Evolutionary conservation across 2,113 vertebrate species (phyloP).

Genomic region (Chaenogobius annularis): DNA sequence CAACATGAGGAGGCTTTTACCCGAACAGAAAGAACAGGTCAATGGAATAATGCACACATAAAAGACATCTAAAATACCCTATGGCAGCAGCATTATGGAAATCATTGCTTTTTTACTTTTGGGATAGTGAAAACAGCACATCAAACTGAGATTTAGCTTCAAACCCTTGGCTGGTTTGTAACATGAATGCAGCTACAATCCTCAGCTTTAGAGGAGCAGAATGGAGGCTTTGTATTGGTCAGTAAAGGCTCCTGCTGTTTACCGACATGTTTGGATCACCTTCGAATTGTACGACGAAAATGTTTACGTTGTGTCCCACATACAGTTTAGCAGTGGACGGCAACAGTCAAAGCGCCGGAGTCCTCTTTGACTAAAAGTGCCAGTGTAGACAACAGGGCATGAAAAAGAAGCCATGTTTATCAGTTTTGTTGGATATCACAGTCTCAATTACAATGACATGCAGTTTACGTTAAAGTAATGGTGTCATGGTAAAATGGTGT

Average conservation of each 20-base stretch:
- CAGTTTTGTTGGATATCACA: neutral
- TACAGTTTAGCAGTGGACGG: conserved; percentile 7
- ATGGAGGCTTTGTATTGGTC: neutral
- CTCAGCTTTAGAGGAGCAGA: conserved; percentile 7
- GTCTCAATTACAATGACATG: neutral
- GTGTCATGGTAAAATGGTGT: too few relatives aligned
- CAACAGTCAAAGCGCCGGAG: conserved; percentile 15
- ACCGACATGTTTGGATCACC: neutral
- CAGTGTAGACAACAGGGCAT: neutral
- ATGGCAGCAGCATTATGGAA: conserved; percentile 3
- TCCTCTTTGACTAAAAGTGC: conserved; percentile 11
- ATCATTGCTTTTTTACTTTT: neutral
- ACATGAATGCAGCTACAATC: conserved; percentile 1
- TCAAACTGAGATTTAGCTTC: conserved; percentile 4
- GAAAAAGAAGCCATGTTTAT: neutral
- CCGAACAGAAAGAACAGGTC: conserved; percentile 10
- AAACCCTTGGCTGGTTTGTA: neutral
- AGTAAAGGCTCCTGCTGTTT: conserved; percentile 20
- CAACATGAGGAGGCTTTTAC: conserved; percentile 15
- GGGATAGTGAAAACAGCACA: neutral
- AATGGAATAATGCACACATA: conserved; percentile 3
- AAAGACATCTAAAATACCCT: conserved; percentile 2
- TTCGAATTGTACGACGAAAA: conserved; percentile 5
- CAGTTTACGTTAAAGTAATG: too few relatives aligned
- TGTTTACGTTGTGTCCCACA: neutral